Percentiles rank a stretch among this genome's conserved stretches.
These are phyloP conservation scores for Erythrocercus mccallii DNA, from an alignment of 2,113 vertebrate species.

Conservation along the genomic window DNA sequence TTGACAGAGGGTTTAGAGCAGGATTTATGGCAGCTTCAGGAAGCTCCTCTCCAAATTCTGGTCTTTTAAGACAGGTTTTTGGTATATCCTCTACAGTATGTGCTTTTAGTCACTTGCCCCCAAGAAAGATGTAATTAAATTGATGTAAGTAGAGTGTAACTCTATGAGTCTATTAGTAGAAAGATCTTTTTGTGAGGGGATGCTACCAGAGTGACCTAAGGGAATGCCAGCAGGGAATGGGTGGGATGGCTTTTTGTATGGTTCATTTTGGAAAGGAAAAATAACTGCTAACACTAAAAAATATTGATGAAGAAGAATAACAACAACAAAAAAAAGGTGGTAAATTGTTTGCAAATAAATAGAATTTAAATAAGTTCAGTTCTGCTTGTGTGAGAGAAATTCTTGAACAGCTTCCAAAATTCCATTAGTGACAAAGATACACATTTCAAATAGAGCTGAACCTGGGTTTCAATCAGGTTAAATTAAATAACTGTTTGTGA, in stretches of 20 bases:
- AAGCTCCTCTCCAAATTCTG: neutral
- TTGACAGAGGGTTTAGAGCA: neutral
- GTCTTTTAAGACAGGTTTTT: neutral
- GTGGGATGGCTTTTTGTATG: neutral
- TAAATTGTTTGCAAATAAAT: neutral
- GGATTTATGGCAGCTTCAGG: neutral
- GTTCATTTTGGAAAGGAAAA: neutral
- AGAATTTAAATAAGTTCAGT: neutral
- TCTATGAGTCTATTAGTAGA: neutral
- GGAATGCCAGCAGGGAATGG: neutral
- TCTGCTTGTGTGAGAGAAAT: neutral
- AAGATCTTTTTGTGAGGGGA: neutral
- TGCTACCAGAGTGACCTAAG: neutral
- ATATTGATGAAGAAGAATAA: neutral
- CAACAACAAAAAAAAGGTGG: neutral
- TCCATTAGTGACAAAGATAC: neutral
- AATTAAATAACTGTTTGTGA: constrained; percentile 2
- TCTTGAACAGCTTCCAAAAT: neutral
- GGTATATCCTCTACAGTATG: neutral
- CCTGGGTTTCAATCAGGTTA: neutral
- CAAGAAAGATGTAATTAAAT: neutral
- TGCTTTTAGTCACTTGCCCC: neutral
- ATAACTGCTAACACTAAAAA: neutral
- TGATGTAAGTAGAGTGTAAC: neutral
- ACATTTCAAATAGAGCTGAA: neutral